phyloP scores from a whole-genome alignment of 2,113 vertebrate genomes.

The Tenebrosternarchus preto region DNA sequence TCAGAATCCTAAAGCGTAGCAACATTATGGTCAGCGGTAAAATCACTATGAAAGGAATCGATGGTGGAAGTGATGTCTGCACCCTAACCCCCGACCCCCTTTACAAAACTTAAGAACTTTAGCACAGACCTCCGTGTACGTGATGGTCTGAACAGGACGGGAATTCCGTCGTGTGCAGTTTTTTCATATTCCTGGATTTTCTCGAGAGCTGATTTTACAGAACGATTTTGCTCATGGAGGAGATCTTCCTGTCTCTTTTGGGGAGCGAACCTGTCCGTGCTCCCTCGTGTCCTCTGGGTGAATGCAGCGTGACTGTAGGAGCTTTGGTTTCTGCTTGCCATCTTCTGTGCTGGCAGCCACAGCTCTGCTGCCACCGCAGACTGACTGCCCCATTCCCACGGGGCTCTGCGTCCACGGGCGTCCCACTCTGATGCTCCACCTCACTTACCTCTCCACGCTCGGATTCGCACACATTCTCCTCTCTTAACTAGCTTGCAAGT shows the following conservation, averaged over 20 bases:
- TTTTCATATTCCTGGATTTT: background rate
- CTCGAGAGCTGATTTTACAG: constrained; percentile 30
- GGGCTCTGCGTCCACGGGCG: too few species aligned
- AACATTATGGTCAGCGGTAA: constrained; percentile 48
- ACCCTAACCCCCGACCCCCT: constrained; percentile 31
- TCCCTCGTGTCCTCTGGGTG: constrained; percentile 8
- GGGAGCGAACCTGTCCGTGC: background rate
- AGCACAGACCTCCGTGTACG: constrained; percentile 39
- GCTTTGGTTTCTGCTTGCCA: background rate
- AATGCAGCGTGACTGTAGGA: background rate
- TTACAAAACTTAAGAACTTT: constrained; percentile 37
- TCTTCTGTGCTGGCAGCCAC: background rate
- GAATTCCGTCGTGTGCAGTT: background rate
- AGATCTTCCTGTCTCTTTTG: background rate
- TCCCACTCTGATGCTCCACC: constrained; percentile 32
- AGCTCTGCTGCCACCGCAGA: too few species aligned
- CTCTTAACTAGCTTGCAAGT: too few species aligned
- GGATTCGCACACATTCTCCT: too few species aligned
- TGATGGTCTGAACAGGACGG: constrained; percentile 23
- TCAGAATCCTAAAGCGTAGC: constrained; percentile 40
- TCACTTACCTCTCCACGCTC: constrained; percentile 35
- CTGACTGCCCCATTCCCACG: too few species aligned
- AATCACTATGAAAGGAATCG: constrained; percentile 23
- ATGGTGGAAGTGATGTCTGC: constrained; percentile 23
- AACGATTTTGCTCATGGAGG: constrained; percentile 39